These are phyloP conservation scores for Agelaius tricolor DNA, from an alignment of 2,113 vertebrate species.

Conservation along the genomic window DNA sequence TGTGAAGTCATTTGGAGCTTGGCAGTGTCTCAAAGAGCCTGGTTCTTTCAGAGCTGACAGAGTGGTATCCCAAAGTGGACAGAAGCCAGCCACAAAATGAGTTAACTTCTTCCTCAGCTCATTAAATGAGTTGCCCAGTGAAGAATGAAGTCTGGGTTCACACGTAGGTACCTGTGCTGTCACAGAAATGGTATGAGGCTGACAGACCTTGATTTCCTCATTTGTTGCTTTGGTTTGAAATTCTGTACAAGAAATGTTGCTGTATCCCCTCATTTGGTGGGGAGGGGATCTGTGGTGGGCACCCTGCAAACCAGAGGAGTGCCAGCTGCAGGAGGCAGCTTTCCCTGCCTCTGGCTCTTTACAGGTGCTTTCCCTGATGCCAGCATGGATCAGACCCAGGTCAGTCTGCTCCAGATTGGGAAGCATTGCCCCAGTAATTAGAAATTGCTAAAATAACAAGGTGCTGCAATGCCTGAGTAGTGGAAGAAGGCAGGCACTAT, in stretches of 20 bases:
- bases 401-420: background rate
- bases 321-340: background rate
- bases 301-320: background rate
- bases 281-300: too few relatives aligned
- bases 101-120: conserved; percentile 1
- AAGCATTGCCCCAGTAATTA: background rate
- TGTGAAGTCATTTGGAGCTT: background rate
- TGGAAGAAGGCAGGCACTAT: background rate
- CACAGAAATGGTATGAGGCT: conserved; percentile 1
- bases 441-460: background rate
- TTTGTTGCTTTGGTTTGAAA: background rate
- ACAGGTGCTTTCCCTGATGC: background rate
- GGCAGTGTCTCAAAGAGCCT: background rate
- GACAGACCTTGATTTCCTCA: background rate
- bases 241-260: background rate
- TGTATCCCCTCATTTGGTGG: background rate
- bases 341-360: background rate
- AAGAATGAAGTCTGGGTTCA: background rate
- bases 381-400: background rate
- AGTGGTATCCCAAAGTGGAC: background rate
- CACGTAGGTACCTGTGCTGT: accelerated
- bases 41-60: background rate
- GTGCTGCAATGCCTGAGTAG: background rate
- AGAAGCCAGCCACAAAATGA: background rate
- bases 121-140: background rate